Base-by-base conservation (phyloP, 1,140 invertebrate genomes). In the Drosophila simulans region DNA sequence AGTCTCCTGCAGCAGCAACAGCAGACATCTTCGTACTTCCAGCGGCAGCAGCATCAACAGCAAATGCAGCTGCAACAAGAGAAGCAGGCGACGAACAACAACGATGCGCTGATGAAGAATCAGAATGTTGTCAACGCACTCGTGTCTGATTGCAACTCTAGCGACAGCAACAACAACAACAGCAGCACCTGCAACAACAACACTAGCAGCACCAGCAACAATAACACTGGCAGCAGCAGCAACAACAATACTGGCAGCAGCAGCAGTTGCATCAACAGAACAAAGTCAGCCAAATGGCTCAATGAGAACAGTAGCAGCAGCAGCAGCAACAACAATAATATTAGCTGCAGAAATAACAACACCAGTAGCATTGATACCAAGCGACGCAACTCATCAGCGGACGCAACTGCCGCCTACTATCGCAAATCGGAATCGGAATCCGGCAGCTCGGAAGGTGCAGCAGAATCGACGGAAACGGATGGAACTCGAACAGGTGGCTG, bases 101-200 rank as follows among this genome's bases (percentile, higher is more conserved):
- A 90, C 27, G 90, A 77, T 63, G 34, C 57, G 31, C 5, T 74
- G 17, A 78, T 68, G 25, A 86, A 86, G 40, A 86, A 86, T 69
- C 77, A 86, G 68, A 86, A 86, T 37, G 58, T 78, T n/a, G 40
- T 52, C 7, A 59, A 74, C 1, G 62, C 64, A 15, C 48, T 51
- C 51, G 27, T 75, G 7, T 46, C 49, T 3, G 66, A 70, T 49
- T 40, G 62, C 64, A 82, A 79, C 31, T n/a, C 48, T 4, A 76
- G 35, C 35, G 66, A 63, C 43, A 75, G 35, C 40, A 84, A 72
- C 45, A 89, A 60, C 34, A 82, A 69, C 46, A 81, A 37, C 20
- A 66, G 27, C 1, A 66, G 12, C 37, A 39, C 31, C 3, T 65
- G 11, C 54, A 74, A n/a, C 46, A 68, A 49, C 60, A 60, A 45